Evolutionary conservation across 2,888 invertebrate species (phyloP), one percentile per base, ranked within the genome.

Genomic region (Oscheius onirici): DNA sequence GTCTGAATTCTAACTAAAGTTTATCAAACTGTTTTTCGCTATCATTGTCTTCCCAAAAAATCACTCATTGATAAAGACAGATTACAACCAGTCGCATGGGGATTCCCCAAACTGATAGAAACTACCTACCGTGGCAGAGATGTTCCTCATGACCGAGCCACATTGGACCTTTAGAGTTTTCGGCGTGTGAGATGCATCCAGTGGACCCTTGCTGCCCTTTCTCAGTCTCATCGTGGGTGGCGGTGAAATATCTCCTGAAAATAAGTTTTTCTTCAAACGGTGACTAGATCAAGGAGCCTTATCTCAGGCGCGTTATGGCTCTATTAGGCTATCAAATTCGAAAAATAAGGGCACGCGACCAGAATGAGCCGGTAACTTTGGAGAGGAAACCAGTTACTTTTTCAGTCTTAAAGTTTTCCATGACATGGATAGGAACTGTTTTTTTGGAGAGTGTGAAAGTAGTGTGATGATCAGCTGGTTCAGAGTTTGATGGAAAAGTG

Each of bases 71-170:
- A 26, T 26, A 52, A 55, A 26, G 26, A 55, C 22, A 46, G 46
- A 13, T 46, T 46, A 46, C 46, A n/a, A n/a, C n/a, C n/a, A n/a
- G n/a, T n/a, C n/a, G n/a, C 46, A 13, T 51, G 20, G 51, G 51
- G 51, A 10, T 51, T 51, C 51, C 51, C 51, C 51, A 11, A 11
- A 20, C 24, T 51, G 24, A 22, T 5, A 41, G 24, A 20, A 17
- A 57, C 63, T 6, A 77, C 80, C 61, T n/a, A 83, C 81, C 77
- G 81, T 80, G 2, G 81, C 80, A 28, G 81, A 83, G 49, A 81
- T 79, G 61, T 79, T 78, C 66, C 79, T 72, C 43, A 77, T 71
- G 41, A 78, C 74, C 0, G 77, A 68, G 41, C 80, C 78, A 24
- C 78, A 74, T 71, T 77, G 81, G 13, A 83, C 78, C 34, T 74